phyloP scores from a whole-genome alignment of 2,888 invertebrate species.

The Polia nebulosa region DNA sequence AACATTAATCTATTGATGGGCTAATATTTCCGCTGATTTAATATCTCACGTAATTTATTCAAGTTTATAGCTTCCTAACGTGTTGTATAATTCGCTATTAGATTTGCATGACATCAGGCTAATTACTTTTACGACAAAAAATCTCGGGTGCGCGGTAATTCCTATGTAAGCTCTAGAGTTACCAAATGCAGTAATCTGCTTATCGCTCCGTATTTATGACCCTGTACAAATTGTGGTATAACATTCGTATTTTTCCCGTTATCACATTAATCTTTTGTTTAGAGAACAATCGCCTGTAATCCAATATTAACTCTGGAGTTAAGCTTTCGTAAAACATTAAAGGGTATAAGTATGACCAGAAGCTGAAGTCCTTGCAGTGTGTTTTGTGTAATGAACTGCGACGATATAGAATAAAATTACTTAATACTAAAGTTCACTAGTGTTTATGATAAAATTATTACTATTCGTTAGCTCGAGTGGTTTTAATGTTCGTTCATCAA shows the following conservation, averaged over 20 bases:
- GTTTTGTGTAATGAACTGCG: constrained; percentile 54
- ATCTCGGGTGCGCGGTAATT: constrained; percentile 16
- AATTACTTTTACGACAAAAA: constrained; percentile 39
- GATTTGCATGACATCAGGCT: constrained; percentile 36
- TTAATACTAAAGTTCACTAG: constrained; percentile 31
- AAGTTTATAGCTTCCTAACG: constrained; percentile 23
- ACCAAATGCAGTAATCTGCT: constrained; percentile 73
- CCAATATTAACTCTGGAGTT: constrained; percentile 78
- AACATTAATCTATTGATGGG: constrained; percentile 19
- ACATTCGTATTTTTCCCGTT: constrained; percentile 78
- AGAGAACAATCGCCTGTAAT: constrained; percentile 75
- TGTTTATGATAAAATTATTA: constrained; percentile 38
- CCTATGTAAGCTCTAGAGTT: constrained; percentile 60
- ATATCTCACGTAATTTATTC: constrained; percentile 26
- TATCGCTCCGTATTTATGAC: constrained; percentile 80
- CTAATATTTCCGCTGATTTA: constrained; percentile 18
- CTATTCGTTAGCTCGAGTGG: constrained; percentile 47
- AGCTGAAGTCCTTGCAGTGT: constrained; percentile 65
- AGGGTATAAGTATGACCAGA: constrained; percentile 78
- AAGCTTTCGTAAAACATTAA: constrained; percentile 77
- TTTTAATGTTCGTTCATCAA: constrained; percentile 70
- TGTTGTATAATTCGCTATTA: constrained; percentile 30
- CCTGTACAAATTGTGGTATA: constrained; percentile 78
- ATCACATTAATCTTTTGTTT: constrained; percentile 83
- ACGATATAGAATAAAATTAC: constrained; percentile 32